Conservation (phyloP, 2,888 invertebrate genomes). For the Drosophila subsilvestris region DNA sequence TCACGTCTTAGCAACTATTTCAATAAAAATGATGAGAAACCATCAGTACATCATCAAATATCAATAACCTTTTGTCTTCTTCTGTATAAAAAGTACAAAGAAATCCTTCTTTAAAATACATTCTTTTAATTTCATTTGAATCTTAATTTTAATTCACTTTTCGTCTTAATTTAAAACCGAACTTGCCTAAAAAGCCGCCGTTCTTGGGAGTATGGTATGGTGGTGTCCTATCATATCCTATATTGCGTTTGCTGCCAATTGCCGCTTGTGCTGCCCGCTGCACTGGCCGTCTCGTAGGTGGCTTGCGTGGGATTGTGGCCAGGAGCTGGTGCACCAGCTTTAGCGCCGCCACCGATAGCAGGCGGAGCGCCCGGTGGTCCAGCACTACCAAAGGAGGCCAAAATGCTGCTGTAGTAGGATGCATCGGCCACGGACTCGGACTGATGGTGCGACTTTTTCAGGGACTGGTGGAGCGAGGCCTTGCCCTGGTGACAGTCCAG, state of each 20-base stretch:
- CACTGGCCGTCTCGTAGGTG: slow-evolving; percentile 46
- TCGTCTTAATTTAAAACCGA: slow-evolving; percentile 30
- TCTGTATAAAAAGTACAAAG: not conserved
- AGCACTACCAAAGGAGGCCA: slow-evolving; percentile 77
- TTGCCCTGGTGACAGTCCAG: slow-evolving; percentile 83
- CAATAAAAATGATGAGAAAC: no score
- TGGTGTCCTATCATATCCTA: slow-evolving; percentile 63
- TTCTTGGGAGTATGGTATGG: slow-evolving; percentile 14
- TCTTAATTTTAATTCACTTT: slow-evolving; percentile 22
- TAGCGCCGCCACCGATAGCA: slow-evolving; percentile 24
- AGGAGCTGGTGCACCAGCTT: slow-evolving; percentile 36
- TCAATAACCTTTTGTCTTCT: not conserved
- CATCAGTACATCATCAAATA: not conserved
- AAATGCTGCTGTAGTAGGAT: slow-evolving; percentile 82
- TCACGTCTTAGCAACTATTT: no score
- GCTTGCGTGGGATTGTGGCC: slow-evolving; percentile 35
- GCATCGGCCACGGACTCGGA: slow-evolving; percentile 82
- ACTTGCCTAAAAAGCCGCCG: slow-evolving; percentile 25
- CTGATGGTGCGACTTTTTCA: slow-evolving; percentile 79
- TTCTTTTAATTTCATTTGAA: slow-evolving; percentile 10
- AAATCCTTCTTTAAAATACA: slow-evolving; percentile 16
- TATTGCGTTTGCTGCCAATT: slow-evolving; percentile 78
- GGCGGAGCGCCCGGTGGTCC: slow-evolving; percentile 29
- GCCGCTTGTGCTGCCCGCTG: slow-evolving; percentile 43
- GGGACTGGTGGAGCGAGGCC: slow-evolving; percentile 80